Conservation (phyloP, 2,797 vertebrate species). For the Urosaurus nigricauda region DNA sequence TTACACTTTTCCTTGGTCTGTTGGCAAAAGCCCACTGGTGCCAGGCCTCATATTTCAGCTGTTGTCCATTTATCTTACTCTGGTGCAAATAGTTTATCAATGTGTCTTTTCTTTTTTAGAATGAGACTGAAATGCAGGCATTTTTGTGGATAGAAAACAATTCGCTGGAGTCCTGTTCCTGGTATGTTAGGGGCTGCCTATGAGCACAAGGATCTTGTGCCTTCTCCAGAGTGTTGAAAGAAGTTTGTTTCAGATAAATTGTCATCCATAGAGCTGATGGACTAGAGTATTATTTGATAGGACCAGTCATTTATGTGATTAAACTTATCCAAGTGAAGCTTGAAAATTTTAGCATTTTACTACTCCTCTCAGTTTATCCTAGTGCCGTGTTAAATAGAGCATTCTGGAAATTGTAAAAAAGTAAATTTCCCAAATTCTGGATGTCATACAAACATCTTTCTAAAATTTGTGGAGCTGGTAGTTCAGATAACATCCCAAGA, state of each 20-base stretch:
- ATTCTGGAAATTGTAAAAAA: too few relatives aligned
- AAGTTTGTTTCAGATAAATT: background rate
- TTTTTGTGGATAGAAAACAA: constrained; percentile 67
- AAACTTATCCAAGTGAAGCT: background rate
- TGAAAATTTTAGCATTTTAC: too few relatives aligned
- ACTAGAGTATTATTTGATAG: background rate
- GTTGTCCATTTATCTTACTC: constrained; percentile 77
- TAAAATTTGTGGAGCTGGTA: background rate
- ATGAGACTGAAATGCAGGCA: constrained; percentile 57
- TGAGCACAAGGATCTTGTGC: constrained; percentile 20
- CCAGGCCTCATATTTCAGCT: constrained; percentile 77
- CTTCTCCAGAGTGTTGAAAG: constrained; percentile 4
- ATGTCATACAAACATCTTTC: background rate
- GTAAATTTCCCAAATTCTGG: too few relatives aligned
- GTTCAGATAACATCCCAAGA: background rate
- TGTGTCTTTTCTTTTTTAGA: constrained; percentile 37
- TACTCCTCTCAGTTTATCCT: too few relatives aligned
- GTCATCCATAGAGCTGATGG: background rate
- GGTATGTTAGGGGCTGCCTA: constrained; percentile 6
- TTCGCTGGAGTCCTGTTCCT: constrained; percentile 22
- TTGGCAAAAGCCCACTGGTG: constrained; percentile 76
- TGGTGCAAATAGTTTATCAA: constrained; percentile 62
- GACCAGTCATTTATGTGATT: background rate
- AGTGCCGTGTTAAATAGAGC: too few relatives aligned
- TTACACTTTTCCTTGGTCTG: constrained; percentile 70